Evolutionary conservation across 1,140 invertebrate genomes (phyloP), one percentile per base, ranked within the genome.

Genomic region (Sitophilus oryzae): DNA sequence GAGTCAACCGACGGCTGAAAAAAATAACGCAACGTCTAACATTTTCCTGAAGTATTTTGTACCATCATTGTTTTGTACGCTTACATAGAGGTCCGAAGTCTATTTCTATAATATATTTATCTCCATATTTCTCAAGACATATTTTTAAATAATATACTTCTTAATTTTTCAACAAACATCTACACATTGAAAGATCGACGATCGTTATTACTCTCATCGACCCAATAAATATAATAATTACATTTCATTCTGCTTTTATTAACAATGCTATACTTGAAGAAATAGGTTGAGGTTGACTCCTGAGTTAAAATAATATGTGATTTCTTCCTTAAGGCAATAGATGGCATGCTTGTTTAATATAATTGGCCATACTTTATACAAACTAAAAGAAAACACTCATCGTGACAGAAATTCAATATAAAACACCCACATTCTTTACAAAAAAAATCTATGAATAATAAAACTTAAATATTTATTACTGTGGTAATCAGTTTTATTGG

Each of bases 31-130:
- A 54, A 54, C 21, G 35, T 42, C 19, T 46, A 59, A 59, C 57
- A 57, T 61, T 62, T 64, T 67, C 67, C 66, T 67, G 65, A 69
- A 69, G 59, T 44, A 46, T 46, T 68, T 67, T 69, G 66, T 67
- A 67, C 65, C 64, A 62, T 64, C 55, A 57, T 65, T 61, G 50
- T 56, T 65, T 68, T 68, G 65, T 68, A 68, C 65, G 52, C 60
- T 63, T 61, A 41, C 37, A 30, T 18, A 42, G 35, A 56, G 41
- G 35, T 53, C 49, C 38, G 42, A 22, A 52, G 42, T 46, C 51
- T 52, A 54, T 50, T 41, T 49, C 46, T 49, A 54, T 55, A 56
- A 52, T 60, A 46, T 52, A 50, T 49, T 59, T 41, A 42, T 55
- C 30, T 36, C 52, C 44, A 19, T 50, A 40, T 34, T 56, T 48